A percentile compares a stretch with the other conserved stretches of the same genome.
These are phyloP conservation scores for Caprella mutica DNA, from an alignment of 2,888 invertebrate species.

Conservation along the genomic window DNA sequence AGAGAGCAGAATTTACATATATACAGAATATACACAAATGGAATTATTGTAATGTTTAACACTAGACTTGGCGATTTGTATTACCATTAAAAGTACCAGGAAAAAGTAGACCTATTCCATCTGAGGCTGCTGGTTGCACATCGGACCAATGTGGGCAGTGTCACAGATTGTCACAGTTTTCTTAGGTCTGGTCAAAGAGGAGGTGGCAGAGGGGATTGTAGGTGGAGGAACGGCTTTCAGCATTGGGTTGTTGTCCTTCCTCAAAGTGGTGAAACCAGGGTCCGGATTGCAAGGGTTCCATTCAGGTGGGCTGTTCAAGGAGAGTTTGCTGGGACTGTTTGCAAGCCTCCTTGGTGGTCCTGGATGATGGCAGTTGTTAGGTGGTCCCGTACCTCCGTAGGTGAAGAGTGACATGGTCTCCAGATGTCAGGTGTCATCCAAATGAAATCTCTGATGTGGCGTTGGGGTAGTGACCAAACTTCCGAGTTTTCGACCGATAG, in stretches of 20 bases:
- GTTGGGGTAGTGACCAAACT: slow-evolving; percentile 6
- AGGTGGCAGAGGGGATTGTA: slow-evolving; percentile 21
- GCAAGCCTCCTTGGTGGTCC: slow-evolving; percentile 9
- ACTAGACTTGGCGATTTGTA: no score
- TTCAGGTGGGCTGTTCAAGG: slow-evolving; percentile 11
- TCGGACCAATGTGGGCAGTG: slow-evolving; percentile 10
- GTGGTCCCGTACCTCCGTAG: slow-evolving; percentile 19
- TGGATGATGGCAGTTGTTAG: background rate
- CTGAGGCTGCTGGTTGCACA: no score
- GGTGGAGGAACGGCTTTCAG: slow-evolving; percentile 32
- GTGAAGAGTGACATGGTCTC: slow-evolving; percentile 31
- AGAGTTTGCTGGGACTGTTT: slow-evolving; percentile 16
- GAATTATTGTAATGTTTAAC: no score
- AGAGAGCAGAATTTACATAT: no score
- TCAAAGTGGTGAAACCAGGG: slow-evolving; percentile 14
- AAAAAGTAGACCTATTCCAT: no score
- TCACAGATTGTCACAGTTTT: slow-evolving; percentile 33
- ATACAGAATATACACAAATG: no score
- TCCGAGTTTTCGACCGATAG: slow-evolving; percentile 8
- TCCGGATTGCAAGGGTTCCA: slow-evolving; percentile 1
- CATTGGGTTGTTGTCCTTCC: slow-evolving; percentile 26
- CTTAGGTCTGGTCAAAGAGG: slow-evolving; percentile 22
- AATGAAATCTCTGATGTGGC: slow-evolving; percentile 21
- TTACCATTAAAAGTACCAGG: no score
- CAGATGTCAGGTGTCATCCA: slow-evolving; percentile 34